phyloP scores from a whole-genome alignment of 2,888 invertebrate genomes.

The Acanthoscelides obtectus region DNA sequence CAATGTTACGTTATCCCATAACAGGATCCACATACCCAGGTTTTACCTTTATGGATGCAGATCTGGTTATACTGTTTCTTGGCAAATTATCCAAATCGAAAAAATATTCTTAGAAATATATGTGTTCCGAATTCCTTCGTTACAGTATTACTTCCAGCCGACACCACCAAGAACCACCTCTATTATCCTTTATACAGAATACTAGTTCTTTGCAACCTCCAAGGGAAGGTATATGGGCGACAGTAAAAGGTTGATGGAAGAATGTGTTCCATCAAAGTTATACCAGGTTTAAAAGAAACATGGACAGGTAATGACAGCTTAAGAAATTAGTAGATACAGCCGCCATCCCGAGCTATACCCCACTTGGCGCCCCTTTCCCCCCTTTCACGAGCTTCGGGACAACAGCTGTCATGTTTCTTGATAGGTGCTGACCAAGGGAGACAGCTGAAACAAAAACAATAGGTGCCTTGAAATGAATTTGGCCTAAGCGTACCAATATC shows the following conservation, averaged over 20 bases:
- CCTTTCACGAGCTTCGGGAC: conserved; percentile 24
- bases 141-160: background rate
- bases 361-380: conserved; percentile 33
- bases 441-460: background rate
- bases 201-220: background rate
- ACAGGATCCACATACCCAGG: no score
- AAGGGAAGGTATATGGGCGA: background rate
- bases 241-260: background rate
- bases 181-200: background rate
- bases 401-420: conserved; percentile 1
- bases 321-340: conserved; percentile 2
- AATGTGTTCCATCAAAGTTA: background rate
- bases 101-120: no score
- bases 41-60: no score
- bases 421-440: background rate
- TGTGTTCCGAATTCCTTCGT: no score
- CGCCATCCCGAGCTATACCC: conserved; percentile 37
- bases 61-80: no score
- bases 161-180: background rate
- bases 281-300: background rate
- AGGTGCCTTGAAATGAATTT: no score
- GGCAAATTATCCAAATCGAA: no score
- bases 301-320: background rate
- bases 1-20: no score
- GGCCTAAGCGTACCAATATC: no score